Evolutionary conservation across 2,113 vertebrate genomes (phyloP), one percentile per base, ranked within the genome.

Genomic region (Brienomyrus longianalis): DNA sequence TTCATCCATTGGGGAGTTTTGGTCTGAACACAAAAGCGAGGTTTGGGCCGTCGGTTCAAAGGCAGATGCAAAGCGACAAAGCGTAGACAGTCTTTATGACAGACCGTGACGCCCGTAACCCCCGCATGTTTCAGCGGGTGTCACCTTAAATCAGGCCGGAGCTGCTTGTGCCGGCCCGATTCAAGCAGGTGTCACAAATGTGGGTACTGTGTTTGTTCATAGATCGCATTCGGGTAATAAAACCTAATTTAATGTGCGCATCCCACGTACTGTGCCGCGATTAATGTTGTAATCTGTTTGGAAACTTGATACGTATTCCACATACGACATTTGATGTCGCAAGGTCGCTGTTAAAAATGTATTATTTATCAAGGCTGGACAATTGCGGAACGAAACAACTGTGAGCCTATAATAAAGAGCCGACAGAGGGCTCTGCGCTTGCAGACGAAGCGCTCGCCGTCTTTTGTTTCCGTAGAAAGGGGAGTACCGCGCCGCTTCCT

Each of bases 381-480:
- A 47, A 80, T 80, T 19, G 35, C 43, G 8, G 13, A 84, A 84
- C 8, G 19, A 80, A 21, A 51, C 19, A n/a, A 45, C 31, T 66
- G n/a, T 83, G 48, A 1, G 31, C 23, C 35, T 45, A 23, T 47
- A 27, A 80, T 80, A 15, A 74, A 43, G 87, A 83, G 54, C 56
- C 62, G 87, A 90, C 62, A 90, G 92, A 62, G 91, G 92, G 90
- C 91, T 91, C 92, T 90, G 50, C 88, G 47, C 89, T 89, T 86
- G 89, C 47, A 21, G 45, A 87, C 54, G 66, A 54, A n/a, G n/a
- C 31, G 17, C 88, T 13, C 17, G 6, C 10, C 9, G 70, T 52
- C 88, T 89, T 89, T 89, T 89, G 87, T 88, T 77, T 87, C 89
- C 86, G 88, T 89, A 83, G 87, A 84, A 91, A 77, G 51, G 91